phyloP scores from a whole-genome alignment of 2,888 invertebrate genomes.

The Pharmacophagus antenor region DNA sequence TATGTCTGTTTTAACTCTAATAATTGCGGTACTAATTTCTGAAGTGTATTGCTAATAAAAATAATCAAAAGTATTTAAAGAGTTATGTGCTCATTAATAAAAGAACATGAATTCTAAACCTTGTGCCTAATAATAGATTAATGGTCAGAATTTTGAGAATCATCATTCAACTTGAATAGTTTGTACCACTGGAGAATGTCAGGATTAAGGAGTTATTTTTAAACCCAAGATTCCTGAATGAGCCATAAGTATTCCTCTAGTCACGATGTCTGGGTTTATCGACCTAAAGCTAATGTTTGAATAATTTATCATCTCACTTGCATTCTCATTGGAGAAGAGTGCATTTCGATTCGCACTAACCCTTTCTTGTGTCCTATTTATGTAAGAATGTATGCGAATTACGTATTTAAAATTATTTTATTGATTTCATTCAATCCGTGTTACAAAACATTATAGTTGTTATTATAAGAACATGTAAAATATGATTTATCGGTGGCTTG shows the following conservation, averaged over 20 bases:
- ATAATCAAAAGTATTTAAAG: too few species aligned
- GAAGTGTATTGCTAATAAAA: too few species aligned
- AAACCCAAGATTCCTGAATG: slow-evolving; percentile 48
- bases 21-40: too few species aligned
- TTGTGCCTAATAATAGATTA: too few species aligned
- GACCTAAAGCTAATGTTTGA: slow-evolving; percentile 52
- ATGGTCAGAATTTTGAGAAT: too few species aligned
- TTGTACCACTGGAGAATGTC: slow-evolving; percentile 27
- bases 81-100: too few species aligned
- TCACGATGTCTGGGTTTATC: slow-evolving; percentile 56
- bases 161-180: not conserved
- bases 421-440: not conserved
- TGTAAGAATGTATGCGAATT: not conserved
- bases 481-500: too few species aligned
- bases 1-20: too few species aligned
- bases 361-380: slow-evolving; percentile 2
- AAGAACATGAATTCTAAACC: too few species aligned
- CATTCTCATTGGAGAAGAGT: slow-evolving; percentile 38
- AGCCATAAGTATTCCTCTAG: slow-evolving; percentile 50
- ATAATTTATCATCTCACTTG: slow-evolving; percentile 60
- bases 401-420: not conserved
- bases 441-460: not conserved
- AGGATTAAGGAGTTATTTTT: slow-evolving; percentile 46
- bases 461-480: not conserved
- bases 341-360: slow-evolving; percentile 11